Evolutionary conservation across 2,113 vertebrate species (phyloP).

Genomic region (Dicentrarchus labrax): DNA sequence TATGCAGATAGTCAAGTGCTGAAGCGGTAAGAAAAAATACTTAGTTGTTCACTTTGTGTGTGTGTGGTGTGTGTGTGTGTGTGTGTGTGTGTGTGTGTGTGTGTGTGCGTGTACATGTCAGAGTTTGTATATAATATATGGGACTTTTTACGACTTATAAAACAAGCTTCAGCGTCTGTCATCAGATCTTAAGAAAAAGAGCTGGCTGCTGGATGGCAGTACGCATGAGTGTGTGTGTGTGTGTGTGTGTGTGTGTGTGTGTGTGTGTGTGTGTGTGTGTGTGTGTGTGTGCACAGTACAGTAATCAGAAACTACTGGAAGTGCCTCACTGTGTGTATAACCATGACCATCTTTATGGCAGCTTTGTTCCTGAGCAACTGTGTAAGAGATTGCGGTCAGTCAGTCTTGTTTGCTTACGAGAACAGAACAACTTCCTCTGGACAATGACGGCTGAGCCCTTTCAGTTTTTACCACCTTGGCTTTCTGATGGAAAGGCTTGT

Average conservation of each 20-base stretch:
- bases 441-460: conserved; percentile 16
- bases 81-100: not conserved
- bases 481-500: conserved; percentile 41
- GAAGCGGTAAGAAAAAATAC: not conserved
- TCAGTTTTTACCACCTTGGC: conserved; percentile 47
- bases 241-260: not conserved
- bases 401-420: conserved; percentile 25
- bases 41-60: not conserved
- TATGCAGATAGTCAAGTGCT: not conserved
- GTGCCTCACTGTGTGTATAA: not conserved
- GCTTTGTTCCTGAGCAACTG: conserved; percentile 24
- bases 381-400: conserved; percentile 25
- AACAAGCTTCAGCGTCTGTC: not conserved
- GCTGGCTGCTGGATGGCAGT: not conserved
- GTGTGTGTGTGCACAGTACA: not conserved
- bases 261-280: too few species aligned
- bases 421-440: conserved; percentile 9
- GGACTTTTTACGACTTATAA: not conserved
- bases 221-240: too few species aligned
- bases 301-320: conserved; percentile 1
- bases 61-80: not conserved
- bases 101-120: not conserved
- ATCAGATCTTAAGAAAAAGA: not conserved
- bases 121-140: not conserved
- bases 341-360: not conserved